Evolutionary conservation across 2,797 vertebrate genomes (phyloP).

Genomic region (Sebastes iracundus): DNA sequence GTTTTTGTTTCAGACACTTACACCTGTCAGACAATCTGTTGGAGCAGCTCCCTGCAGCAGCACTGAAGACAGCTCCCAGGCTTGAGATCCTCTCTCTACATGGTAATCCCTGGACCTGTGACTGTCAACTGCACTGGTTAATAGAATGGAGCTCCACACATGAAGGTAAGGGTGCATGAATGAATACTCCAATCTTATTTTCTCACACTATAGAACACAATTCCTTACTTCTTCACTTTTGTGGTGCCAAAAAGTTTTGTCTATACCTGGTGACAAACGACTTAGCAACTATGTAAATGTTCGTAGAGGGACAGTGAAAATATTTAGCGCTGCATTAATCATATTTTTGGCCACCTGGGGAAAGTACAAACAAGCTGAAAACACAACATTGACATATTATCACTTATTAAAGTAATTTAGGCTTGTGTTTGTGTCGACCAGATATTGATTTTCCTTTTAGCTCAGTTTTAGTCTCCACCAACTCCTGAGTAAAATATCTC

Average conservation of each 20-base stretch:
- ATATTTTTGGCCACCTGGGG: background rate
- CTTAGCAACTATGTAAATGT: background rate
- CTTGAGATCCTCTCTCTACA: conserved; percentile 83
- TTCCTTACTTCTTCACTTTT: background rate
- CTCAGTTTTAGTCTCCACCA: background rate
- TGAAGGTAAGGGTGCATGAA: conserved; percentile 60
- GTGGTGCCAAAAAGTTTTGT: background rate
- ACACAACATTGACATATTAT: background rate
- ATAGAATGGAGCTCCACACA: conserved; percentile 81
- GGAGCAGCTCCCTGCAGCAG: conserved; percentile 73
- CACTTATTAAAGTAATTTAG: background rate
- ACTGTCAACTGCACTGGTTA: conserved; percentile 84
- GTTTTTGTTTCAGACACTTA: conserved; percentile 73
- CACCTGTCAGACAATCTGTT: conserved; percentile 84
- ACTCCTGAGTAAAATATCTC: background rate
- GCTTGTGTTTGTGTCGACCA: background rate
- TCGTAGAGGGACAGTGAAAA: background rate
- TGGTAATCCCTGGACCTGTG: conserved; percentile 85
- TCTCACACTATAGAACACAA: background rate
- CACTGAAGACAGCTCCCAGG: conserved; percentile 68
- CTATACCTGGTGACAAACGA: background rate
- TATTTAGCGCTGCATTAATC: background rate
- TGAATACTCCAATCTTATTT: background rate
- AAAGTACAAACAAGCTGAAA: background rate
- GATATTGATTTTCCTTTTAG: background rate